Conservation (phyloP, 2,113 vertebrate species). For the Trochalopteron elliotii region DNA sequence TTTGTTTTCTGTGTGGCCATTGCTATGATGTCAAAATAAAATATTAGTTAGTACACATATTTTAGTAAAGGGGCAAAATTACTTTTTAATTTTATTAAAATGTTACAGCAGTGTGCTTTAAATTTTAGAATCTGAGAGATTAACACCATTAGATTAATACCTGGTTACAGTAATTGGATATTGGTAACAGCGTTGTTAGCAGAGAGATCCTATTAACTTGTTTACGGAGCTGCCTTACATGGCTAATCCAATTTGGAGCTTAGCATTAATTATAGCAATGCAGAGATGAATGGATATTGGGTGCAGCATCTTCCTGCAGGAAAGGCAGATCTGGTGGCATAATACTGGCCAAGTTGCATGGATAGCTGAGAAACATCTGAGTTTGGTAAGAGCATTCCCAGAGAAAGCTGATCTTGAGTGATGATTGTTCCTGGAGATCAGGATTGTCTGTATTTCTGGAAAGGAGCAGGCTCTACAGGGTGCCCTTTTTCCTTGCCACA, state of each 20-base stretch:
- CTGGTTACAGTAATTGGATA: slow-evolving; percentile 69
- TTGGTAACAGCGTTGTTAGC: slow-evolving; percentile 50
- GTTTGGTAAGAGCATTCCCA: background rate
- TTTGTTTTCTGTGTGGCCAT: background rate
- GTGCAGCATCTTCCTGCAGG: slow-evolving; percentile 25
- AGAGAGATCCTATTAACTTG: slow-evolving; percentile 64
- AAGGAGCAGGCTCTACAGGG: background rate
- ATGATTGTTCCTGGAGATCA: background rate
- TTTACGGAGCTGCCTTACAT: slow-evolving; percentile 49
- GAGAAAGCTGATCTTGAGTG: background rate
- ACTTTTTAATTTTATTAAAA: slow-evolving; percentile 45
- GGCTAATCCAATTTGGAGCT: slow-evolving; percentile 70
- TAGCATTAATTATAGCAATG: slow-evolving; percentile 32
- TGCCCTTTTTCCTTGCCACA: background rate
- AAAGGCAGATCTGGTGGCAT: background rate
- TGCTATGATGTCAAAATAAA: slow-evolving; percentile 9
- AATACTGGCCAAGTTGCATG: background rate
- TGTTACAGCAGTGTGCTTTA: background rate
- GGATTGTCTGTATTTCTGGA: background rate
- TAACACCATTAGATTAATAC: slow-evolving; percentile 66
- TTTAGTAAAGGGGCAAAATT: background rate
- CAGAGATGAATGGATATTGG: slow-evolving; percentile 38
- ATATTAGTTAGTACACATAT: background rate
- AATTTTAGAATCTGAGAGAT: slow-evolving; percentile 52
- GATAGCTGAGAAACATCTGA: background rate